Base-by-base conservation (phyloP, 2,888 invertebrate species). In the Ormyrus nitidulus region DNA sequence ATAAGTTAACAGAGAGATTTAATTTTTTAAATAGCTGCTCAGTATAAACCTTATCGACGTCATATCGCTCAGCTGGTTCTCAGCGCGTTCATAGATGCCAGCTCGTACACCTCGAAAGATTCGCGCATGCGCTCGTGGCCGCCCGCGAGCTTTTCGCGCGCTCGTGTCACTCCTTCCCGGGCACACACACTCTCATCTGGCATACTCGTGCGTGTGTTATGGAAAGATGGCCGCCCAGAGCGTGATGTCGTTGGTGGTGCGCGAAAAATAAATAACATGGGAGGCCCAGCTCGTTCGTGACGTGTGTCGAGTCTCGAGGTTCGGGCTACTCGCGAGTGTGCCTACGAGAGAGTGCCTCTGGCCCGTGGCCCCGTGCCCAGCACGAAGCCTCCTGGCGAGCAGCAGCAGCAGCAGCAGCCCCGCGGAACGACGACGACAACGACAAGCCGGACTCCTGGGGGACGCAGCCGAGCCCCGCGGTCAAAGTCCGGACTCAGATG, bases 181-280 rank as follows among this genome's bases (percentile, higher is more conserved):
- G 48, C 44, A 11, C 56, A 9, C 48, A 2, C 19, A 2, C 7
- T 8, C 19, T 19, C 65, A 53, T 19, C 59, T 61, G 71, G 34
- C 34, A 34, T 34, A 34, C 34, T 34, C 34, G 34, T 34, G 34
- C 11, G 59, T 62, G 72, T 53, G 51, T 54, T 78, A 77, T 77
- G 59, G n/a, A 88, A 92, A 92, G 85, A 91, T 91, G 91, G 91
- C 90, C 84, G 88, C 86, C 84, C 85, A 82, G 86, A 87, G 88
- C 86, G 86, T 85, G 88, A 88, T 89, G 88, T 88, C 85, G 87
- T 87, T 87, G 84, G 87, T 86, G 85, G 87, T 89, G 86, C 86
- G 87, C 86, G 88, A 86, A 88, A 88, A 88, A 90, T 34, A 34
- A 34, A 34, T 90, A 88, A 88, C 85, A 81, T 80, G 79, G 73